Percentiles rank a stretch among this genome's conserved stretches.
These are phyloP conservation scores for Liparis tanakae DNA, from an alignment of 2,797 vertebrate genomes.

Conservation along the genomic window DNA sequence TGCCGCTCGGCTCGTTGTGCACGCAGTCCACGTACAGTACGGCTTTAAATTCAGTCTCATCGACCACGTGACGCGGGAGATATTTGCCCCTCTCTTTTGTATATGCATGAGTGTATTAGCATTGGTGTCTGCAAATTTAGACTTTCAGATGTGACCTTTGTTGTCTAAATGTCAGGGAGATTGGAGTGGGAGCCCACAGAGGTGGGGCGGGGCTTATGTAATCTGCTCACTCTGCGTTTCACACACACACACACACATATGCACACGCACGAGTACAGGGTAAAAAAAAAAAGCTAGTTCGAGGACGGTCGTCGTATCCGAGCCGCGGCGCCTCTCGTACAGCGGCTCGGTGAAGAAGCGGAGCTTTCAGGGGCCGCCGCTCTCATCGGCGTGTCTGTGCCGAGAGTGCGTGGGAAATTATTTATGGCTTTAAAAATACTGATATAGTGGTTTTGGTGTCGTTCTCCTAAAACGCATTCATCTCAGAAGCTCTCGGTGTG, in stretches of 20 bases:
- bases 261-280: slow-evolving; percentile 45
- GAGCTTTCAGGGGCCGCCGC: slow-evolving; percentile 68
- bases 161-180: slow-evolving; percentile 87
- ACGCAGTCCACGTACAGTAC: slow-evolving; percentile 21
- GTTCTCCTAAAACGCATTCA: slow-evolving; percentile 69
- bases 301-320: slow-evolving; percentile 76
- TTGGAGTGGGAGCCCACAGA: slow-evolving; percentile 79
- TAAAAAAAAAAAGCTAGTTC: slow-evolving; percentile 60
- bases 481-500: slow-evolving; percentile 53
- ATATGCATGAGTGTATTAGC: slow-evolving; percentile 81
- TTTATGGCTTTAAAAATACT: slow-evolving; percentile 82
- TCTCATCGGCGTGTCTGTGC: slow-evolving; percentile 80
- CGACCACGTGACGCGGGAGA: slow-evolving; percentile 45
- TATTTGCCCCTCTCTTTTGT: slow-evolving; percentile 55
- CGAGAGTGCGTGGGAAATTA: slow-evolving; percentile 77
- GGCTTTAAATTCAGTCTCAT: slow-evolving; percentile 28
- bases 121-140: slow-evolving; percentile 84
- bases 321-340: slow-evolving; percentile 61
- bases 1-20: neutral
- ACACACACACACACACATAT: slow-evolving; percentile 48
- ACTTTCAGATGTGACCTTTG: slow-evolving; percentile 89
- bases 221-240: slow-evolving; percentile 70
- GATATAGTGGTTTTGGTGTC: slow-evolving; percentile 67
- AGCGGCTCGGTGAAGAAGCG: slow-evolving; percentile 71
- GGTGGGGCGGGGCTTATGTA: slow-evolving; percentile 80